Conservation (phyloP, 2,888 invertebrate genomes). For the Mythimna pallens region DNA sequence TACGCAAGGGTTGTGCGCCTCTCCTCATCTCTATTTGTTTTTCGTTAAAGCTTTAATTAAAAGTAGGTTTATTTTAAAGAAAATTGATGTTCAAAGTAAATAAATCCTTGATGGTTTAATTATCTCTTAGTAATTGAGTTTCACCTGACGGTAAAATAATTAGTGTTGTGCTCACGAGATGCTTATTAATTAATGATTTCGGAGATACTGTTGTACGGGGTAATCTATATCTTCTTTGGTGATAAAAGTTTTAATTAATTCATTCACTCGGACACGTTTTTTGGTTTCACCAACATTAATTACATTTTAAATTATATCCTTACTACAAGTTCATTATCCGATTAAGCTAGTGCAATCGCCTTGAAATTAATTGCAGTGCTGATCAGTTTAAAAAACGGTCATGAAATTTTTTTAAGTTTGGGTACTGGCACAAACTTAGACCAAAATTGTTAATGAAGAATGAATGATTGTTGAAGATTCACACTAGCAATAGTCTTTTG, state of each 20-base stretch:
- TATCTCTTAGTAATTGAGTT: constrained; percentile 89
- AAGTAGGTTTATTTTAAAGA: constrained; percentile 89
- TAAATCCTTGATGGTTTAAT: constrained; percentile 89
- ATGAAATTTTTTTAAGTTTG: constrained; percentile 24
- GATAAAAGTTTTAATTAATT: constrained; percentile 53
- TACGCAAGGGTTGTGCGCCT: constrained; percentile 83
- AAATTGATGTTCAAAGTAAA: constrained; percentile 89
- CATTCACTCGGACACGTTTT: constrained; percentile 41
- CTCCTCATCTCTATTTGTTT: constrained; percentile 87
- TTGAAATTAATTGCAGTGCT: constrained; percentile 42
- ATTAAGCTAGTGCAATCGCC: constrained; percentile 42
- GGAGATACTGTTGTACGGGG: constrained; percentile 64
- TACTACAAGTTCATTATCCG: constrained; percentile 47
- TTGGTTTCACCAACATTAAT: constrained; percentile 49
- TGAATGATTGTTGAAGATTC: background rate
- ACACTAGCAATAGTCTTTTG: constrained; percentile 9
- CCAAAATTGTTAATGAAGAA: constrained; percentile 1
- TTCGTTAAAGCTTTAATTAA: constrained; percentile 90
- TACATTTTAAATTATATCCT: constrained; percentile 42
- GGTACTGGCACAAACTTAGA: background rate
- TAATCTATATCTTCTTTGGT: constrained; percentile 63
- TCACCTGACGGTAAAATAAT: constrained; percentile 86
- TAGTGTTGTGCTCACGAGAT: constrained; percentile 75
- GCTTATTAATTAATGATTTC: constrained; percentile 75
- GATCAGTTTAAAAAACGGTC: background rate